Evolutionary conservation across 2,113 vertebrate species (phyloP).

Genomic region (Oriolus oriolus): DNA sequence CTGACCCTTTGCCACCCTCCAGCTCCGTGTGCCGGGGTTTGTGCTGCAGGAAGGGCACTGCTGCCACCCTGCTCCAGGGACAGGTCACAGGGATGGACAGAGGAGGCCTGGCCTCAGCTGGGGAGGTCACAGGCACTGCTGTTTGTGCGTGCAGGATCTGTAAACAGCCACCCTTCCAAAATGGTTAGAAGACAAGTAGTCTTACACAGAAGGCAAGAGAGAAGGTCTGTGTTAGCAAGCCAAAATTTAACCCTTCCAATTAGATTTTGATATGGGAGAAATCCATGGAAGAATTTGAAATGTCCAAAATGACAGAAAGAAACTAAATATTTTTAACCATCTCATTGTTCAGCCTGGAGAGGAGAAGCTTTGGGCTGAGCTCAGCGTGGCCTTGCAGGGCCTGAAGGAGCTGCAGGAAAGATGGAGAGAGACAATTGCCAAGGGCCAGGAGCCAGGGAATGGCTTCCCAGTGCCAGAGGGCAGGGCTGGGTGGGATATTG

Average conservation of each 20-base stretch:
- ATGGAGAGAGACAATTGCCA: neutral
- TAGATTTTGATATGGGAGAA: neutral
- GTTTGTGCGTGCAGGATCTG: neutral
- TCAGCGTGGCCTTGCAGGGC: neutral
- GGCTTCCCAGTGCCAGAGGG: too few species aligned
- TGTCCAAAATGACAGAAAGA: neutral
- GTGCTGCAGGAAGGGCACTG: neutral
- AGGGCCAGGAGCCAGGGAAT: too few species aligned
- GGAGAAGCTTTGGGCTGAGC: neutral
- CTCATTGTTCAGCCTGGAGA: neutral
- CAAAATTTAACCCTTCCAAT: neutral
- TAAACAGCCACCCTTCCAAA: neutral
- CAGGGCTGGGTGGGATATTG: too few species aligned
- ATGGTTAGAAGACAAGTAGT: neutral
- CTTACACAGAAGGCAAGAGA: neutral
- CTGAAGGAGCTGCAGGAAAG: neutral
- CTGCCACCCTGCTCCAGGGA: neutral
- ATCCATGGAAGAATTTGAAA: neutral
- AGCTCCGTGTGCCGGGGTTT: rapidly evolving
- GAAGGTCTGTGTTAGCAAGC: neutral
- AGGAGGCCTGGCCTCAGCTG: neutral
- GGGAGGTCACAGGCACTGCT: neutral
- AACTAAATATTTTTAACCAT: neutral
- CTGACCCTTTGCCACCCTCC: neutral
- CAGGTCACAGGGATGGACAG: neutral